Percentiles rank a stretch among this genome's conserved stretches.
These are phyloP conservation scores for Oscheius sp. DNA, from an alignment of 2,888 invertebrate genomes.

Conservation along the genomic window DNA sequence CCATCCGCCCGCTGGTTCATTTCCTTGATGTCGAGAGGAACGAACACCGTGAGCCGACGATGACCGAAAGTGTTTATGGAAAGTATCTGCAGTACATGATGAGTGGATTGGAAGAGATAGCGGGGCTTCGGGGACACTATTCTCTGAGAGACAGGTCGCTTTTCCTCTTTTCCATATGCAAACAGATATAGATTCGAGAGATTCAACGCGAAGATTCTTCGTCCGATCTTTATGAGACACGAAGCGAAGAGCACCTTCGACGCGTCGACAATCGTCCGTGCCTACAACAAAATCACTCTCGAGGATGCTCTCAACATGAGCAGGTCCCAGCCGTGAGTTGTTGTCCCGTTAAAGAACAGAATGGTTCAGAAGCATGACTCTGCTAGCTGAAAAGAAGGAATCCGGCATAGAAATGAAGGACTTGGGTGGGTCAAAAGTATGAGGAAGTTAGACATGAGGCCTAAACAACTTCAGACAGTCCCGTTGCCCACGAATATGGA, in stretches of 20 bases:
- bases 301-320: conserved; percentile 56
- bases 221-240: conserved; percentile 66
- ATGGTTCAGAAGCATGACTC: not conserved
- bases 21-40: conserved; percentile 92
- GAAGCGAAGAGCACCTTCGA: conserved; percentile 62
- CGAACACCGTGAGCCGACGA: conserved; percentile 88
- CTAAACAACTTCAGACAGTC: not conserved
- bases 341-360: not conserved
- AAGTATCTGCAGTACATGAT: conserved; percentile 97
- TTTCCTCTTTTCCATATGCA: not conserved
- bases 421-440: not conserved
- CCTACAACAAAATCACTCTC: conserved; percentile 66
- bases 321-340: conserved; percentile 27
- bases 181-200: conserved; percentile 53
- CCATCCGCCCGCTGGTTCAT: conserved; percentile 94
- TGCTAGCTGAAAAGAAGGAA: not conserved
- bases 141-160: conserved; percentile 62
- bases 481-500: conserved; percentile 59
- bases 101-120: conserved; percentile 95
- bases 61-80: conserved; percentile 96
- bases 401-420: not conserved
- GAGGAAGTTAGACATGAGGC: not conserved
- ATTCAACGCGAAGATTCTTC: conserved; percentile 68
- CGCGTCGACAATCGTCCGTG: conserved; percentile 66
- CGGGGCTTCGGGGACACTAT: conserved; percentile 86